Conservation (phyloP, 2,113 vertebrate species). For the Leptobrachium leishanense region DNA sequence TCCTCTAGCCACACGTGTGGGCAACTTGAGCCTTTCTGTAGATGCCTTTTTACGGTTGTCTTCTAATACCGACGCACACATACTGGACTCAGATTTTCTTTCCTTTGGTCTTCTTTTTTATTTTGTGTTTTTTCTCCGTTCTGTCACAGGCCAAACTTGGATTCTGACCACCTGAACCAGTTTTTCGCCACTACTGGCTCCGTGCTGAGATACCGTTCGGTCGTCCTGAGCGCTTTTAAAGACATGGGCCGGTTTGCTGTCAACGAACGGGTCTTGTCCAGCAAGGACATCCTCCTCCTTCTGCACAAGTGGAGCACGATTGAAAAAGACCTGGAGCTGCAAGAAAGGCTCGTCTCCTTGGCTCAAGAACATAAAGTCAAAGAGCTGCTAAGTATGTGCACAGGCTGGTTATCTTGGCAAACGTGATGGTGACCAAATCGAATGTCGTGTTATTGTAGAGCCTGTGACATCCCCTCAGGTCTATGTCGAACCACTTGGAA, state of each 20-base stretch:
- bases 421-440: too few relatives aligned
- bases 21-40: too few relatives aligned
- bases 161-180: constrained; percentile 60
- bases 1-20: too few relatives aligned
- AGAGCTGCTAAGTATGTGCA: constrained; percentile 79
- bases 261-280: constrained; percentile 68
- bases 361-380: constrained; percentile 68
- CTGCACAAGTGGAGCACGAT: constrained; percentile 80
- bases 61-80: too few relatives aligned
- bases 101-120: background rate
- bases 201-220: constrained; percentile 72
- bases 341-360: constrained; percentile 66
- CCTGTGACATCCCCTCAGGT: too few relatives aligned
- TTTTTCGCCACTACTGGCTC: constrained; percentile 74
- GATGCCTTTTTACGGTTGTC: too few relatives aligned
- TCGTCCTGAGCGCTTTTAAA: constrained; percentile 59
- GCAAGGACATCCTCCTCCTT: constrained; percentile 70
- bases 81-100: too few relatives aligned
- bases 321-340: constrained; percentile 60
- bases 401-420: background rate
- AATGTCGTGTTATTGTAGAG: too few relatives aligned
- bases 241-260: constrained; percentile 64
- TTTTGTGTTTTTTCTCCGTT: background rate
- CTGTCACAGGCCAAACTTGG: constrained; percentile 66
- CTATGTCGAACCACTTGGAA: too few relatives aligned